Conservation (phyloP, 2,797 vertebrate genomes). For the Gila robusta region DNA sequence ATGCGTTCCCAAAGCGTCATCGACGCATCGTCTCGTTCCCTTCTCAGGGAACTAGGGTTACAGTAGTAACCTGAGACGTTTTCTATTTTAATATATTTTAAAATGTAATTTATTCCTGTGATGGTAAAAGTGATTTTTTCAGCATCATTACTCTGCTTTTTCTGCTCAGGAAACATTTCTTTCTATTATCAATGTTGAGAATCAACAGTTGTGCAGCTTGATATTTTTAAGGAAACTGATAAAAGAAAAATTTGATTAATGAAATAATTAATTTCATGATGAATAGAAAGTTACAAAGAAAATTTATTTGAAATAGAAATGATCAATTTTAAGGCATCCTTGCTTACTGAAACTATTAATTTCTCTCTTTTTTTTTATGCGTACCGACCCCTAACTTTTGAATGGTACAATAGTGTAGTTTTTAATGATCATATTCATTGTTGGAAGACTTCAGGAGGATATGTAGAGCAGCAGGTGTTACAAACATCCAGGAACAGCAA, state of each 20-base stretch:
- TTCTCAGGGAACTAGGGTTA: too few relatives aligned
- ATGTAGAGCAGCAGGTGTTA: neutral
- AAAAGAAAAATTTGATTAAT: too few relatives aligned
- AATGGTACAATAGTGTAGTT: neutral
- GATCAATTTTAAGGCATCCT: neutral
- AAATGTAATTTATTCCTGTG: too few relatives aligned
- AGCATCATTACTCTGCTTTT: too few relatives aligned
- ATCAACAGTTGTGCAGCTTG: neutral
- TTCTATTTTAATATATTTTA: too few relatives aligned
- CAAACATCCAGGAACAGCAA: neutral
- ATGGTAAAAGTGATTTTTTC: too few relatives aligned
- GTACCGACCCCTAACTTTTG: neutral
- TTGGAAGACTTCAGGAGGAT: neutral
- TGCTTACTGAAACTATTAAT: neutral
- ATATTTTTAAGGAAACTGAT: neutral
- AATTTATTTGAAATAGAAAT: neutral
- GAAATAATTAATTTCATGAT: too few relatives aligned
- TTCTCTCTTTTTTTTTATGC: rapidly evolving
- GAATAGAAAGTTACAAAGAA: neutral
- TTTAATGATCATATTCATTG: neutral
- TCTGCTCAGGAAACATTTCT: neutral
- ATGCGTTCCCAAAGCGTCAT: too few relatives aligned
- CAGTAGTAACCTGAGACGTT: too few relatives aligned
- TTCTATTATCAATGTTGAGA: neutral
- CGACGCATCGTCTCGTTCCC: too few relatives aligned